Base-by-base conservation (phyloP, 2,113 vertebrate genomes). In the Tauraco erythrolophus region DNA sequence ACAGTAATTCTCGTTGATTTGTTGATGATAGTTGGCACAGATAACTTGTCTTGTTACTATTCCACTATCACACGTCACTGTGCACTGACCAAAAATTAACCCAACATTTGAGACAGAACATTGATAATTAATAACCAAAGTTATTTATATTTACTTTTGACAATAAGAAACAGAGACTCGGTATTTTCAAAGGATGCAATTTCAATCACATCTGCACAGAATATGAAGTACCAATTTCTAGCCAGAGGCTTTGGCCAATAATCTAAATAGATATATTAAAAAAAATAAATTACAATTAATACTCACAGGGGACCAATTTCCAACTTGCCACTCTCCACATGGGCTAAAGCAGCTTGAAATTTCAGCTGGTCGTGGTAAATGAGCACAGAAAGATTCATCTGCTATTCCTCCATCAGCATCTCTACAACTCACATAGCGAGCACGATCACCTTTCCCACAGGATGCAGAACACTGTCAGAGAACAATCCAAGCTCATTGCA, bases 341-440 rank as follows among this genome's bases (percentile, higher is more conserved):
- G 98, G 98, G 95, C 97, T 99, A 96, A 99, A 99, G 91, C 99
- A 99, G 85, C 89, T 92, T 19, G 98, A 97, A 68, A 97, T 82
- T 96, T 99, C 99, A 16, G 99, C 98, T 17, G 99, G 99, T 33
- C 99, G 98, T 25, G 99, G 98, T 75, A 98, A 96, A 93, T 99
- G 98, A 74, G 98, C 96, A 48, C 99, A 99, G 58, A 97, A 97
- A 0, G 98, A 98, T 89, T 99, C 99, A 57, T 99, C 99, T 9
- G 99, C 99, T 83, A 99, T 97, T 25, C 97, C 98, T 50, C 99
- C 99, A 16, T 98, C 94, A 88, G 96, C 97, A 58, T 99, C 99
- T 61, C 99, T 98, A 91, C 99, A 99, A 95, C 99, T 99, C 77
- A 99, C 99, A 10, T 99, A 99, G 31, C 99, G 99, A 69, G 98